Percentiles rank a stretch among this genome's conserved stretches.
These are phyloP conservation scores for Psilopsiagon aurifrons DNA, from an alignment of 2,113 vertebrate genomes.

Conservation along the genomic window DNA sequence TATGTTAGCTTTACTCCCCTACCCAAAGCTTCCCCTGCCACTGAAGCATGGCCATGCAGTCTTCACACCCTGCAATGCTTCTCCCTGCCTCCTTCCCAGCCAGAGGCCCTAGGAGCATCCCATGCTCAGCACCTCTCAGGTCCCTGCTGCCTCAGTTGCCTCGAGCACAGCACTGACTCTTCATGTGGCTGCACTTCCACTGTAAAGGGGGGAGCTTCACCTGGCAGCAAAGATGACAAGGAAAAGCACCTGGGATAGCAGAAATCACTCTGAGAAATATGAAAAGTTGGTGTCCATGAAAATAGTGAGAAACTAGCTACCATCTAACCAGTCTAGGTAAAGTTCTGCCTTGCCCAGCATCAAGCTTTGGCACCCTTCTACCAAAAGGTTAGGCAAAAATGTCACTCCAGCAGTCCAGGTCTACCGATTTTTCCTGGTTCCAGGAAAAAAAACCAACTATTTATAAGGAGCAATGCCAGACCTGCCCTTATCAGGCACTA, in stretches of 20 bases:
- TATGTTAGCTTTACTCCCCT: neutral
- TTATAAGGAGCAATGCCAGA: neutral
- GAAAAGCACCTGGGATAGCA: neutral
- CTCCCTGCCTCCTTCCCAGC: neutral
- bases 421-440: neutral
- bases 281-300: neutral
- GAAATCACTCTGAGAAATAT: neutral
- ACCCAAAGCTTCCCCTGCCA: neutral
- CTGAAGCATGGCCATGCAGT: neutral
- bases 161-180: neutral
- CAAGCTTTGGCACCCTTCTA: neutral
- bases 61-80: neutral
- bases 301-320: neutral
- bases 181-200: neutral
- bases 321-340: neutral
- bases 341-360: neutral
- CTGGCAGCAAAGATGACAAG: neutral
- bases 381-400: neutral
- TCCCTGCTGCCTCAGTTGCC: neutral
- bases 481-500: neutral
- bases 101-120: neutral
- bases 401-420: neutral
- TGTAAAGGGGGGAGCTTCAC: neutral
- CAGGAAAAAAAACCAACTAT: neutral
- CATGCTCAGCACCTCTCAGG: neutral